These are phyloP conservation scores for Xenops minutus DNA, from an alignment of 2,797 vertebrate genomes.

Conservation along the genomic window DNA sequence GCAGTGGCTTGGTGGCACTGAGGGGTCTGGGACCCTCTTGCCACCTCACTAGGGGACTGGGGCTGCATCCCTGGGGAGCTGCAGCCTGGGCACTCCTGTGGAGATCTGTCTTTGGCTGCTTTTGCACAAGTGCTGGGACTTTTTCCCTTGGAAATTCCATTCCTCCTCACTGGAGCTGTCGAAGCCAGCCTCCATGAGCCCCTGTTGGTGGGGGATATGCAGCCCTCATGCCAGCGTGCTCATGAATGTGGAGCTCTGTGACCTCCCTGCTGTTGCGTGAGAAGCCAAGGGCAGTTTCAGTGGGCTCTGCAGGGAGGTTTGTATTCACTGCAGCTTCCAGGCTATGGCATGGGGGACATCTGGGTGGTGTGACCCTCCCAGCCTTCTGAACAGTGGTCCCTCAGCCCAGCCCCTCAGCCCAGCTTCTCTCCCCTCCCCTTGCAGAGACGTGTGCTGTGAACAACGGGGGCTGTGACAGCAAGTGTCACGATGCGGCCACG, in stretches of 20 bases:
- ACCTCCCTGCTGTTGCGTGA: fast-evolving
- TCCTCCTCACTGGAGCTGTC: neutral
- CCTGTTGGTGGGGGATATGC: fast-evolving
- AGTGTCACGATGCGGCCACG: slow-evolving; percentile 91
- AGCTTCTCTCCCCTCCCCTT: neutral
- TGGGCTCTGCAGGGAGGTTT: neutral
- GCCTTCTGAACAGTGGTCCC: fast-evolving
- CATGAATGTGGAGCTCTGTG: neutral
- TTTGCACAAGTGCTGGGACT: neutral
- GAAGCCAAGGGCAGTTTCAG: neutral
- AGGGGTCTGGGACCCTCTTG: fast-evolving
- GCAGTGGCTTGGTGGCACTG: fast-evolving
- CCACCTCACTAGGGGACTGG: fast-evolving
- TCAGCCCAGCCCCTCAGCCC: neutral
- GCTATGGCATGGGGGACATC: neutral
- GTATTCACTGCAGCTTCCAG: neutral
- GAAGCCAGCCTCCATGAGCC: neutral
- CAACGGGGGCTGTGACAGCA: slow-evolving; percentile 98
- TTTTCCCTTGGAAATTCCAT: neutral
- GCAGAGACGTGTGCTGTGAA: slow-evolving; percentile 97
- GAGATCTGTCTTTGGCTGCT: fast-evolving
- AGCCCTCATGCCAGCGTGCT: neutral
- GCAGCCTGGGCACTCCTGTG: fast-evolving
- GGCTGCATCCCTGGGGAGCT: neutral
- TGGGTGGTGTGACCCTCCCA: neutral